These are phyloP conservation scores for Rotaria sp. DNA, from an alignment of 2,888 invertebrate genomes.

Conservation along the genomic window DNA sequence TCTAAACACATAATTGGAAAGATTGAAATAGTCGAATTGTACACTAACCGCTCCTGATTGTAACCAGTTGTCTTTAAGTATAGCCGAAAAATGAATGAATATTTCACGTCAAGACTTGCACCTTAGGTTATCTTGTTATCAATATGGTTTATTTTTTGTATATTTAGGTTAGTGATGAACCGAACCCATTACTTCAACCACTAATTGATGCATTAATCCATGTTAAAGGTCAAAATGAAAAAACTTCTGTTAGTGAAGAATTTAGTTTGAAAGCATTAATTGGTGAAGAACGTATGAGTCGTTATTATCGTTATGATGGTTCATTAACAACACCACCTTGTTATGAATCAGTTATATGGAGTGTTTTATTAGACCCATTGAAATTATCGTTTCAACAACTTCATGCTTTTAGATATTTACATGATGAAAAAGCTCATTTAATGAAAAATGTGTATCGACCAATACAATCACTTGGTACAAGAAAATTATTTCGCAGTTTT, in stretches of 20 bases:
- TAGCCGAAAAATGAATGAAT: too few relatives aligned
- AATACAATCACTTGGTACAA: background rate
- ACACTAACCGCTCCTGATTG: too few relatives aligned
- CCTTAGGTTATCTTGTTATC: background rate
- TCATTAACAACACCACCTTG: constrained; percentile 19
- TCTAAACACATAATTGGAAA: background rate
- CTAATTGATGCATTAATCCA: background rate
- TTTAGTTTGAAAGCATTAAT: background rate
- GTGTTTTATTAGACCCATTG: background rate
- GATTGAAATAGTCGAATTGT: too few relatives aligned
- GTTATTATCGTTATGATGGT: constrained; percentile 20
- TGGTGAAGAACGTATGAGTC: background rate
- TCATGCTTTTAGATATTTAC: background rate
- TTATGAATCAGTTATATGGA: background rate
- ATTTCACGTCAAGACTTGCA: too few relatives aligned
- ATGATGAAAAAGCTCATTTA: background rate
- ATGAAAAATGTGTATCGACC: background rate
- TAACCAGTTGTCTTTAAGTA: too few relatives aligned
- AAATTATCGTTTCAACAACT: background rate
- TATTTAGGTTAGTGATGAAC: background rate
- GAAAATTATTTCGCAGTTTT: constrained; percentile 17
- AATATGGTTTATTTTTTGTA: background rate
- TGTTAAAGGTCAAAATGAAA: background rate
- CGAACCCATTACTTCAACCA: background rate
- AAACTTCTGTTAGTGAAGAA: background rate